Conservation (phyloP, 2,113 vertebrate genomes). For the Mustela lutreola region DNA sequence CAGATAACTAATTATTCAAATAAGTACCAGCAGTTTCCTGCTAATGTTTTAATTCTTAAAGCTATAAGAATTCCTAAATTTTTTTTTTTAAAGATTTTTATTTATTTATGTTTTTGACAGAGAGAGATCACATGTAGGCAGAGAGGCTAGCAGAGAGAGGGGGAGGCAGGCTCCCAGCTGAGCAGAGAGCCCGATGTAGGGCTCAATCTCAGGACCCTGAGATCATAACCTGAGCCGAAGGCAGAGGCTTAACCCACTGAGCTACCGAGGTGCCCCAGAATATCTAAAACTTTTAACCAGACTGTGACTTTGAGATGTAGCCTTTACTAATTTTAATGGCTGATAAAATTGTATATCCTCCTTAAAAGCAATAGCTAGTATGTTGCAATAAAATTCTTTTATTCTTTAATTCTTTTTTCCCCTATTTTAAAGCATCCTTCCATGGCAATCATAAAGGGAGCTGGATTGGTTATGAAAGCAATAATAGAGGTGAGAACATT, state of each 20-base stretch:
- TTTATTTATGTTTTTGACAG: too few species aligned
- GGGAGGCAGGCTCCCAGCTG: too few species aligned
- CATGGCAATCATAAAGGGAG: conserved; percentile 99
- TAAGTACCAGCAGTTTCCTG: background rate
- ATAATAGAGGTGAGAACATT: conserved; percentile 96
- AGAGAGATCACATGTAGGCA: too few species aligned
- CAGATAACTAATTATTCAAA: conserved; percentile 5
- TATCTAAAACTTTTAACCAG: background rate
- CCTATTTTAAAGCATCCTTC: conserved; percentile 94
- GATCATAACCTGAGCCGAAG: too few species aligned
- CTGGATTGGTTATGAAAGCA: conserved; percentile 99
- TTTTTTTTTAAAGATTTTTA: background rate
- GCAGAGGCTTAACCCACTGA: too few species aligned
- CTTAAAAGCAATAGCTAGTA: background rate
- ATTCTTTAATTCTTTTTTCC: background rate
- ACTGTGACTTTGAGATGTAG: background rate
- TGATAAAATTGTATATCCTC: conserved; percentile 24
- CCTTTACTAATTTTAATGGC: conserved; percentile 5
- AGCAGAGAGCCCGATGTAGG: too few species aligned
- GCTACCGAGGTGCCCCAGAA: background rate
- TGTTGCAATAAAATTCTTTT: conserved; percentile 24
- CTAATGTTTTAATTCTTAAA: background rate
- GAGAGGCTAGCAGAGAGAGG: too few species aligned
- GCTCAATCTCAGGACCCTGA: too few species aligned
- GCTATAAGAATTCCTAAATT: background rate